Base-by-base conservation (phyloP, 2,113 vertebrate species). In the Crotalus helleri region DNA sequence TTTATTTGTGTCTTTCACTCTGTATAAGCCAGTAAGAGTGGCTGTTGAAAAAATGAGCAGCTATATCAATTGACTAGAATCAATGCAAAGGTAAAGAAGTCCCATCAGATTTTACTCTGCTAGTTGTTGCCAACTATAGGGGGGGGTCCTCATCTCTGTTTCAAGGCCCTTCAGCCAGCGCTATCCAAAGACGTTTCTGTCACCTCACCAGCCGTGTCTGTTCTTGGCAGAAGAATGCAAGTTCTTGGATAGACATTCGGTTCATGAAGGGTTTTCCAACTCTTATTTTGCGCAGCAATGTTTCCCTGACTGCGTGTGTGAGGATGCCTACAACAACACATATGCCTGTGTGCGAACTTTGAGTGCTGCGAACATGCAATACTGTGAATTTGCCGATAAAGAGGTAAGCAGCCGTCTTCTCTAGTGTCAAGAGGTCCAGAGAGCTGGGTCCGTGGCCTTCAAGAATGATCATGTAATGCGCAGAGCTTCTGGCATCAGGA, bases 271-370 rank as follows among this genome's bases (percentile, higher is more conserved):
- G 8, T 23, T 1, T 33, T 23, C 11, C 13, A 33, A 1, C 58
- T 53, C 19, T 33, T 33, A 0, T 19, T n/a, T 29, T 33, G 74
- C 92, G 0, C 86, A 98, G 98, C 97, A 98, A 95, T 98, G 98
- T 96, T 98, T 98, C 91, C 98, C 98, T 17, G 98, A 98, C 95
- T 98, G 98, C 87, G 98, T 98, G 85, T 98, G 98, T 59, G 98
- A 98, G 93, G 98, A 98, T 91, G 97, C 98, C 0, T 98, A 96
- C 95, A 98, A 98, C 96, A 98, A 98, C 97, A 98, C 98, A 0
- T 98, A 98, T 10, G 98, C 98, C 1, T 98, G 98, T 11, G 98
- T 98, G 91, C 98, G 98, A 49, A 98, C 98, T 0, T 69, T 98
- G 33, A 94, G 97, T 64, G 89, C 96, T 69, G 92, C 93, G 87